phyloP scores from a whole-genome alignment of 2,888 invertebrate genomes.

The Hetaerina titia region DNA sequence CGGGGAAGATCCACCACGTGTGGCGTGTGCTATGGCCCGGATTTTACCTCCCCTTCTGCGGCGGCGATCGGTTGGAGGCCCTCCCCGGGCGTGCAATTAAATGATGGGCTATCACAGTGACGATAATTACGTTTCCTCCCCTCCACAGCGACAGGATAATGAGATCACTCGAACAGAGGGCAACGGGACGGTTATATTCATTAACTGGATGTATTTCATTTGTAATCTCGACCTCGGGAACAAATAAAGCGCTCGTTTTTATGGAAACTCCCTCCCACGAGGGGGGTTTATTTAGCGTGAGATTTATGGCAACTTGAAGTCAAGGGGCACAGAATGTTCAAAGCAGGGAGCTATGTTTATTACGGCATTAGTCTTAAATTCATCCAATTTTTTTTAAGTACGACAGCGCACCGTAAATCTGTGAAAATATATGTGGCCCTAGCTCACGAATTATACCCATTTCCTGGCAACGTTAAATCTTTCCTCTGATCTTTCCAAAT shows the following conservation, averaged over 20 bases:
- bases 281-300: conserved; percentile 1
- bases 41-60: not conserved
- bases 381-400: not conserved
- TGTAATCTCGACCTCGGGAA: not conserved
- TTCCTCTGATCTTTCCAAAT: not conserved
- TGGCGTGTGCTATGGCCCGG: not conserved
- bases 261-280: not conserved
- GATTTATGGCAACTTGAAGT: not conserved
- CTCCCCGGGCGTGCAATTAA: not conserved
- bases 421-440: not conserved
- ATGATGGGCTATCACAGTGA: not conserved
- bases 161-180: not conserved
- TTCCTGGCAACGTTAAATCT: not conserved
- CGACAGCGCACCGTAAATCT: conserved; percentile 9
- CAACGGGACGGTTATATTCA: not conserved
- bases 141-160: not conserved
- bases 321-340: not conserved
- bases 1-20: not conserved
- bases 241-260: not conserved
- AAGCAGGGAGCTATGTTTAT: not conserved
- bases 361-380: not conserved
- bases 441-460: not conserved
- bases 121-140: not conserved
- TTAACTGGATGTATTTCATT: not conserved
- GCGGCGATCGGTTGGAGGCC: not conserved